Percentiles rank a stretch among this genome's conserved stretches.
phyloP scores from a whole-genome alignment of 1,140 invertebrate species.

The Neodiprion fabricii region DNA sequence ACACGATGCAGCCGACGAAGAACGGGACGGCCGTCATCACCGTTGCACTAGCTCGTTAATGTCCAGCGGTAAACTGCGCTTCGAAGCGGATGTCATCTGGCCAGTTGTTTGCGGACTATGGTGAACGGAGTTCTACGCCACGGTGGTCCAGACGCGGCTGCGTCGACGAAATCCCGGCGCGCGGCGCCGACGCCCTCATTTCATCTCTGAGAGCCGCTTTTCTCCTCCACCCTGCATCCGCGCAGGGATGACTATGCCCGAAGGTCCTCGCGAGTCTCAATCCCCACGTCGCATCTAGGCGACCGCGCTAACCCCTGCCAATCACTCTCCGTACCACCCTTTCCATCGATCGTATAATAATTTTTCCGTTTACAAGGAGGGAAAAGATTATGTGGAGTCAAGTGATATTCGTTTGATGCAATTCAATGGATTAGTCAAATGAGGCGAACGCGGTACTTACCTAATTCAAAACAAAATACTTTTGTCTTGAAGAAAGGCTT shows the following conservation, averaged over 20 bases:
- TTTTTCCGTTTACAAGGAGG: too few species aligned
- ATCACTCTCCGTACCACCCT: too few species aligned
- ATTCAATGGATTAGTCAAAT: too few species aligned
- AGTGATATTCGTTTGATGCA: too few species aligned
- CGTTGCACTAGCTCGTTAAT: neutral
- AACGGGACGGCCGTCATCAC: neutral
- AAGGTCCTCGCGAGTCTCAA: conserved; percentile 28
- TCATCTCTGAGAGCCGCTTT: conserved; percentile 14
- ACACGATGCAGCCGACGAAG: neutral
- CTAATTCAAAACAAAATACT: too few species aligned
- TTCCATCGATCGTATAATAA: too few species aligned
- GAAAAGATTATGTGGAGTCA: too few species aligned
- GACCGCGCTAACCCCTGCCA: conserved; percentile 19
- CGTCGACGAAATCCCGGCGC: conserved; percentile 23
- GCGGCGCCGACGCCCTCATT: conserved; percentile 39
- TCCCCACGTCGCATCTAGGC: conserved; percentile 24
- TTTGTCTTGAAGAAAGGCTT: too few species aligned
- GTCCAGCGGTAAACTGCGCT: neutral
- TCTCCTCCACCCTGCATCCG: conserved; percentile 30
- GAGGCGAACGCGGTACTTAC: too few species aligned
- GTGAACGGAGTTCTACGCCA: neutral
- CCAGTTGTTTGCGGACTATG: neutral
- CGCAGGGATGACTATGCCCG: conserved; percentile 29
- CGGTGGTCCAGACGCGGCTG: conserved; percentile 40
- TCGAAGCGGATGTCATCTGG: neutral